These are phyloP conservation scores for Amitus sp. DNA, from an alignment of 2,888 invertebrate genomes.

Conservation along the genomic window DNA sequence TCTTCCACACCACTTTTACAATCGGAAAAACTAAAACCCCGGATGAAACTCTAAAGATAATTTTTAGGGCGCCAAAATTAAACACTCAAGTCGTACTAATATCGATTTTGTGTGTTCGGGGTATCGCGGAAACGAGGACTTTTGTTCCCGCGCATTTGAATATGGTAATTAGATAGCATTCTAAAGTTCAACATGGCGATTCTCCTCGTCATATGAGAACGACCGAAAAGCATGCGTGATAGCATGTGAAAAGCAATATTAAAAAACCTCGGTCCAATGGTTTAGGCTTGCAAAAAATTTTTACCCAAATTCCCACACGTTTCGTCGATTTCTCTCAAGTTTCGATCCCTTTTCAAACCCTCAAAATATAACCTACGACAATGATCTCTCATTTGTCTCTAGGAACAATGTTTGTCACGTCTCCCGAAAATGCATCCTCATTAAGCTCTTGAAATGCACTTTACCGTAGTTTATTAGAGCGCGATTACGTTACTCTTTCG, in stretches of 20 bases:
- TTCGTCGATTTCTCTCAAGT: neutral
- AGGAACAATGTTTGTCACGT: neutral
- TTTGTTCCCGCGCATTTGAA: constrained; percentile 21
- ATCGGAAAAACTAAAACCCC: no score
- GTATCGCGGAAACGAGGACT: constrained; percentile 17
- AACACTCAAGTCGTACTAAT: no score
- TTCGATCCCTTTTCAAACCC: neutral
- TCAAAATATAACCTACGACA: neutral
- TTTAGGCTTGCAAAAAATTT: constrained; percentile 13
- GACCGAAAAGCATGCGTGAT: constrained; percentile 20
- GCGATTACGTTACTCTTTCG: neutral
- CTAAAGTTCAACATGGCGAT: constrained; percentile 12
- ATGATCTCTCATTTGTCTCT: neutral
- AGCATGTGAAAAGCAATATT: constrained; percentile 21
- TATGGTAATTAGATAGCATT: constrained; percentile 28
- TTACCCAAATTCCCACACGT: constrained; percentile 9
- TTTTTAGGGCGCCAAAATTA: no score
- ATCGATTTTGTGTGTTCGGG: constrained; percentile 21
- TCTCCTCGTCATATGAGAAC: constrained; percentile 11
- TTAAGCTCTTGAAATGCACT: neutral
- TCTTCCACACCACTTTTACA: no score
- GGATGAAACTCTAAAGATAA: no score
- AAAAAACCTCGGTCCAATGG: constrained; percentile 21
- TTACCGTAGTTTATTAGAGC: neutral
- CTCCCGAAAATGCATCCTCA: neutral